Conservation (phyloP, 2,888 invertebrate species). For the Abscondita cerata region DNA sequence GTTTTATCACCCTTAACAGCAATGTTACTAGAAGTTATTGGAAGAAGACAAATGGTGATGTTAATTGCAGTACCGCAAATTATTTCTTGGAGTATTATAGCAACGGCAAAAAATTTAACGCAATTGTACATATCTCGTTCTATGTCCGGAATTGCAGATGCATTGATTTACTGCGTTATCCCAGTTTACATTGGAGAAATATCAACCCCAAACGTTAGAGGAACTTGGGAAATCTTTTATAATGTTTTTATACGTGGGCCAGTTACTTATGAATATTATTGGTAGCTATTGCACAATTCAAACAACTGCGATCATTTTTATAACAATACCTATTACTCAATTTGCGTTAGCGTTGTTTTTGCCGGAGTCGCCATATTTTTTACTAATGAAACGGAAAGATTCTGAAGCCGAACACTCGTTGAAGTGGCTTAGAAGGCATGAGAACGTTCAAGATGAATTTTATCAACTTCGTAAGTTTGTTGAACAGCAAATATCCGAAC, state of each 20-base stretch:
- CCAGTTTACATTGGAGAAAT: constrained; percentile 46
- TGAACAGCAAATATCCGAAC: constrained; percentile 48
- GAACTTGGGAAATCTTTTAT: constrained; percentile 46
- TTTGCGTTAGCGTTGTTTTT: constrained; percentile 64
- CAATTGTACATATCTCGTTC: constrained; percentile 30
- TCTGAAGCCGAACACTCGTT: constrained; percentile 45
- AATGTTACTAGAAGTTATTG: constrained; percentile 45
- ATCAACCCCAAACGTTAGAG: constrained; percentile 45
- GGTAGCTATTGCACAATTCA: constrained; percentile 64
- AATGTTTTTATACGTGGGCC: constrained; percentile 44
- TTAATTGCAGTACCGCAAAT: constrained; percentile 47
- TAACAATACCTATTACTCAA: constrained; percentile 64
- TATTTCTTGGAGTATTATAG: constrained; percentile 44
- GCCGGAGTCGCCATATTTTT: constrained; percentile 63
- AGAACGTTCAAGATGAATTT: constrained; percentile 48
- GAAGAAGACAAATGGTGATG: constrained; percentile 47
- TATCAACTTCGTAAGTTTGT: constrained; percentile 43
- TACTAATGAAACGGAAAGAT: constrained; percentile 42
- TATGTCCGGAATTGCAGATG: constrained; percentile 38
- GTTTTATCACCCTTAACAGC: constrained; percentile 39
- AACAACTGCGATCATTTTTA: constrained; percentile 63
- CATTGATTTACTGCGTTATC: constrained; percentile 36
- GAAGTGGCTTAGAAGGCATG: constrained; percentile 42
- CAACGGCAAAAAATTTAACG: constrained; percentile 17
- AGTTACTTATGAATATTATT: constrained; percentile 57